These are phyloP conservation scores for Aquila chrysaetos DNA, from an alignment of 2,797 vertebrate species.

Conservation along the genomic window DNA sequence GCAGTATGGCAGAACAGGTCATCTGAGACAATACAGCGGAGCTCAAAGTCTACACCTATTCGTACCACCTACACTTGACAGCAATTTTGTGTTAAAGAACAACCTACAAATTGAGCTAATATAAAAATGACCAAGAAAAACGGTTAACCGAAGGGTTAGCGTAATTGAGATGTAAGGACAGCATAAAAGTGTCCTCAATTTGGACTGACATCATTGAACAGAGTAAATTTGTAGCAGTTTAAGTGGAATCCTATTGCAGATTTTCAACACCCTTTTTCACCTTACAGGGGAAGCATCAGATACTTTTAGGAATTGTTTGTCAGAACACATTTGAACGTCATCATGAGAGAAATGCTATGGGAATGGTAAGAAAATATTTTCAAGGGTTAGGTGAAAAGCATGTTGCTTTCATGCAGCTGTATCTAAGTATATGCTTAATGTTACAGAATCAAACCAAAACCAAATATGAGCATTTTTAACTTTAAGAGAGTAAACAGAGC, in stretches of 20 bases:
- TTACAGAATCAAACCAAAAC: neutral
- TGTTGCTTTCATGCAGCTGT: neutral
- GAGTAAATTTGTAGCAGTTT: neutral
- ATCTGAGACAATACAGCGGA: neutral
- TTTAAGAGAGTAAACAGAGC: neutral
- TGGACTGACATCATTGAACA: neutral
- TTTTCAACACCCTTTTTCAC: neutral
- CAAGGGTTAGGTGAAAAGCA: neutral
- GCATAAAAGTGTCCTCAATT: neutral
- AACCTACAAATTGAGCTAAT: neutral
- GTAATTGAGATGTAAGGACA: neutral
- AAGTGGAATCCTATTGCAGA: neutral
- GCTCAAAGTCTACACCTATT: neutral
- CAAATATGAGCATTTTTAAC: neutral
- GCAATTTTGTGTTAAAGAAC: neutral
- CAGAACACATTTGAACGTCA: neutral
- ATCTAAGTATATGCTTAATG: neutral
- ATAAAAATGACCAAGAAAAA: neutral
- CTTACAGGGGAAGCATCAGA: neutral
- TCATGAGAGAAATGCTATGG: neutral
- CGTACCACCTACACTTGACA: neutral
- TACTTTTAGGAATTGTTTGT: neutral
- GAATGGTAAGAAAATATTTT: neutral
- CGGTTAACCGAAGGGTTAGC: rapidly evolving
- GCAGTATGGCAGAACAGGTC: neutral